Evolutionary conservation across 2,888 invertebrate species (phyloP), one percentile per base, ranked within the genome.

Genomic region (Ferrisia virgata): DNA sequence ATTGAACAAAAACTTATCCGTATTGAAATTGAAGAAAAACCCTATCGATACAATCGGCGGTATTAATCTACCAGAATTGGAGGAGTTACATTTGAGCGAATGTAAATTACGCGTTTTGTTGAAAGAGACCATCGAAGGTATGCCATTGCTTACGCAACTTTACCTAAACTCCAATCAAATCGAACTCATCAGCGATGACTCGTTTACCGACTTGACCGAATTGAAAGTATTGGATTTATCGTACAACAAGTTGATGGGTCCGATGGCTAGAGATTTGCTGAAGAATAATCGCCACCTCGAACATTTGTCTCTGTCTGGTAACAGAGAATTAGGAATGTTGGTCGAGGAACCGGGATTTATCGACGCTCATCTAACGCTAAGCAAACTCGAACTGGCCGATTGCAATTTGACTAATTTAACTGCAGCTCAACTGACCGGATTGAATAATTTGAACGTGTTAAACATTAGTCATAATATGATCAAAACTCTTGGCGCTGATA

Each of bases 211-310:
- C 85, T 90, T 95, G 85, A 91, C 91, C 84, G 91, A 92, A 86
- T 90, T 95, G 58, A 92, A 92, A 86, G 91, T 92, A 87, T 90
- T 95, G 85, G 94, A 95, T 88, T 90, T 95, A 85, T 94, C 94
- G 2, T 91, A 92, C 87, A 95, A 95, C 88, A 90, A 92, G 85
- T 88, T 95, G 8, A 86, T 84, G 81, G 92, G 92, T 83, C 91
- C 92, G 85, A 89, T 95, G 40, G 93, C 92, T 0, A 91, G 91
- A 85, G 91, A 93, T 87, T 90, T 94, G 80, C 93, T 95, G 87
- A 91, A 91, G 86, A 91, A 91, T 87, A 94, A 94, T 88, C 90
- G 91, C 15, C 91, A 90, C 78, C 89, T 95, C 69, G 91, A 91
- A 87, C 91, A 91, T 85, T 89, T 95, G 85, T 94, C 94, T 47